Evolutionary conservation across 2,888 invertebrate genomes (phyloP), one percentile per base, ranked within the genome.

Genomic region (Plutella xylostella): DNA sequence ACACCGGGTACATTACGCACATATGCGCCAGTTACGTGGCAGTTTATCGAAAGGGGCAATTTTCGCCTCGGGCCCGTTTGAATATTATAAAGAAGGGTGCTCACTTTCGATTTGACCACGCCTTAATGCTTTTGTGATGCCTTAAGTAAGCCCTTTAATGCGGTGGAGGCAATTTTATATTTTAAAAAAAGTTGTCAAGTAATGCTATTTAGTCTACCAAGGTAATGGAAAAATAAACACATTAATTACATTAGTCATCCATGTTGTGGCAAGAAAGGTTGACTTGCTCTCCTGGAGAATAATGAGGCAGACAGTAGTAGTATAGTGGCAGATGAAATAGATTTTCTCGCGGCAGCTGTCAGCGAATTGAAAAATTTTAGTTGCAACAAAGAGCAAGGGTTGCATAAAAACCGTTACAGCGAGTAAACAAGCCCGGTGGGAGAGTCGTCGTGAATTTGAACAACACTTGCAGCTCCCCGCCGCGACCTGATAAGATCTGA

Each of bases 381-480:
- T 41, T 41, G 45, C 37, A 37, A 12, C 18, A 20, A 19, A 37
- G 25, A 39, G 18, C 30, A 47, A 63, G 66, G 70, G 65, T 67
- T 63, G 58, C 54, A 51, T 17, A 61, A 68, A 65, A 75, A 65
- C 79, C 79, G 80, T 80, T 79, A 78, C 73, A 68, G 56, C 58
- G 65, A 61, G 64, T 69, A 70, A 72, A 72, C 69, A 72, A 66
- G 63, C 61, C 63, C 63, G 65, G 63, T 66, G 60, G 53, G 51
- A 51, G 54, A 54, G 58, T 62, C 63, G 64, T 69, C 68, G 72
- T 69, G 64, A 65, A 64, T 66, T 66, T 64, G 55, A 68, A 65
- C 68, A 75, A 69, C 71, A 74, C 72, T 69, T 63, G 66, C 69
- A 65, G 61, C 61, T 63, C 72, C 76, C 79, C 67, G 78, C 77